phyloP scores from a whole-genome alignment of 2,888 invertebrate species.

The Onthophagus sagittarius region DNA sequence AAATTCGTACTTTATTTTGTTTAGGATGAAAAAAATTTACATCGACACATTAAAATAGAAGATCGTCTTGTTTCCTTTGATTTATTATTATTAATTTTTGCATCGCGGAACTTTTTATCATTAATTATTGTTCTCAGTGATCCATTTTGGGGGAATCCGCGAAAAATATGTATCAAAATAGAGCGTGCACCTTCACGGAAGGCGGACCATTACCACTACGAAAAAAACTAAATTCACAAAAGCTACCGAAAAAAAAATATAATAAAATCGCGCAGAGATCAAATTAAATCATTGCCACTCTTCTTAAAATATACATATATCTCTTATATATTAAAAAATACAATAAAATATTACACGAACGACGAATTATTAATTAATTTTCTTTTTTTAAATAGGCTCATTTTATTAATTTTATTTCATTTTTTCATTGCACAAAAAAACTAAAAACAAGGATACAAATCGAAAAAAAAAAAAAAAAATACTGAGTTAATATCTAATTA shows the following conservation, averaged over 20 bases:
- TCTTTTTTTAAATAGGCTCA: conserved; percentile 12
- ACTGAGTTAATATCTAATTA: not conserved
- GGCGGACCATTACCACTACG: conserved; percentile 32
- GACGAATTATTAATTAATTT: conserved; percentile 18
- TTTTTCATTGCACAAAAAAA: not conserved
- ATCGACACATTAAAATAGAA: conserved; percentile 44
- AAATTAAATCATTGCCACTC: conserved; percentile 44
- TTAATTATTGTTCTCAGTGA: conserved; percentile 29
- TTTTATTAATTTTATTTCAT: conserved; percentile 7
- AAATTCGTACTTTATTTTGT: conserved; percentile 15
- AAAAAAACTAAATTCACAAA: conserved; percentile 33
- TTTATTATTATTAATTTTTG: conserved; percentile 16
- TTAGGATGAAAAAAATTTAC: conserved; percentile 33
- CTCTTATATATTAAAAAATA: conserved; percentile 22
- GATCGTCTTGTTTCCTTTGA: conserved; percentile 28
- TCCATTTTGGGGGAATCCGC: conserved; percentile 27
- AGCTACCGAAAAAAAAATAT: conserved; percentile 35
- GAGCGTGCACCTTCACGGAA: conserved; percentile 41
- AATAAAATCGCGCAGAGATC: conserved; percentile 5
- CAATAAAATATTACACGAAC: conserved; percentile 25
- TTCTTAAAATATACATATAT: conserved; percentile 26
- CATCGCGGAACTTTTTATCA: conserved; percentile 11
- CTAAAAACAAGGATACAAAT: conserved; percentile 29
- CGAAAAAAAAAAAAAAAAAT: conserved; percentile 38
- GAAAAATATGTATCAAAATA: conserved; percentile 26